Percentiles rank a stretch among this genome's conserved stretches.
phyloP scores from a whole-genome alignment of 1,140 invertebrate species.

The Brachystomella parvula region DNA sequence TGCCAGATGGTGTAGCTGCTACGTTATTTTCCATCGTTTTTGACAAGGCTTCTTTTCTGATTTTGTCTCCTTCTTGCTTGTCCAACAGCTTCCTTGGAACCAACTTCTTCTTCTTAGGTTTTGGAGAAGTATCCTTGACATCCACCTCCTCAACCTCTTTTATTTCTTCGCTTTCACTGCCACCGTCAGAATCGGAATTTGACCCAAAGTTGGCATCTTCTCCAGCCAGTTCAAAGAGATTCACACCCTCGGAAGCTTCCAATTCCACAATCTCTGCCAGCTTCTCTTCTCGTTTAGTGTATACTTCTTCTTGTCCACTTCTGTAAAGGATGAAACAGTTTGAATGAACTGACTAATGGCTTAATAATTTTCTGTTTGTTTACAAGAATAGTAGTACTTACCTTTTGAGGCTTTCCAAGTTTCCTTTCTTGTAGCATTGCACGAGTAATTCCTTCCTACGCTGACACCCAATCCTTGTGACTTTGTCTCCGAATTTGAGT shows the following conservation, averaged over 20 bases:
- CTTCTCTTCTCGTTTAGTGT: neutral
- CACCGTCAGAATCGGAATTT: neutral
- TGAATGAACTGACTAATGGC: too few species aligned
- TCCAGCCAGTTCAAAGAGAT: neutral
- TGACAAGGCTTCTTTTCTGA: neutral
- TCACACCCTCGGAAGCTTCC: neutral
- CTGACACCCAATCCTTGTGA: neutral
- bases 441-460: neutral
- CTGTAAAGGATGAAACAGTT: neutral
- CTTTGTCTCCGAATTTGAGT: neutral
- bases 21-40: neutral
- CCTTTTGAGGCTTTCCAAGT: neutral
- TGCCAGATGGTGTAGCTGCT: neutral
- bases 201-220: neutral
- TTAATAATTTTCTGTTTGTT: too few species aligned
- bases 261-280: neutral
- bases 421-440: neutral
- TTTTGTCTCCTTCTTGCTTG: neutral
- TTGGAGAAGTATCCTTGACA: neutral
- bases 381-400: too few species aligned
- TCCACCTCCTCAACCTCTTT: neutral
- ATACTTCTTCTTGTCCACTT: neutral
- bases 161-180: neutral
- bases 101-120: neutral
- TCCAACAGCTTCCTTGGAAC: neutral